Percentiles rank a stretch among this genome's conserved stretches.
Conservation (phyloP, 2,113 vertebrate genomes). For the Dasypus novemcinctus region DNA sequence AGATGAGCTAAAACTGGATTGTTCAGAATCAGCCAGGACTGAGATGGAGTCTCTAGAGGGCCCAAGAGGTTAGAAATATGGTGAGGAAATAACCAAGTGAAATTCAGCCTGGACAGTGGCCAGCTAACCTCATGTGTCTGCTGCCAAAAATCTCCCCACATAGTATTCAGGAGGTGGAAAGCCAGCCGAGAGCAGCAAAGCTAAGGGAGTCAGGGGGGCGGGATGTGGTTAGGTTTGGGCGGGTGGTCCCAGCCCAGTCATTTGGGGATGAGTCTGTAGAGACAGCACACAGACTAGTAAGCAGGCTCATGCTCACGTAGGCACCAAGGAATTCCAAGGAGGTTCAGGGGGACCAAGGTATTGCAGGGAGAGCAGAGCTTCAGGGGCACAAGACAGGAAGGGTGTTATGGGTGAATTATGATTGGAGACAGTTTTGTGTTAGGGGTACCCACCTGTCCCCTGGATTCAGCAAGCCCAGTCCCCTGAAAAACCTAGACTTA, state of each 20-base stretch:
- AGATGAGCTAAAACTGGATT: slow-evolving; percentile 47
- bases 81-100: slow-evolving; percentile 61
- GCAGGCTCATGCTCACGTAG: not conserved
- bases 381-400: not conserved
- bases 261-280: slow-evolving; percentile 34
- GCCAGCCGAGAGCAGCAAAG: not conserved
- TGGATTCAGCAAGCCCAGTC: not conserved
- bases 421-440: not conserved
- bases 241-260: not conserved
- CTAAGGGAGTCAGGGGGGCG: not conserved
- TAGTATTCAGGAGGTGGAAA: slow-evolving; percentile 6
- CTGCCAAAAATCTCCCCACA: slow-evolving; percentile 62
- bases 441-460: not conserved
- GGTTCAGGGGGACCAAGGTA: not conserved
- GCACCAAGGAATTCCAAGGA: not conserved
- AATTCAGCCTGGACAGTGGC: slow-evolving; percentile 48
- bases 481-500: not conserved
- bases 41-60: slow-evolving; percentile 46
- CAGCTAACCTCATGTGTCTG: not conserved
- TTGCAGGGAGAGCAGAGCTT: not conserved
- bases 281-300: not conserved
- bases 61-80: slow-evolving; percentile 52
- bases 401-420: not conserved
- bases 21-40: slow-evolving; percentile 46
- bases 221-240: not conserved